These are phyloP conservation scores for Apteryx mantelli DNA, from an alignment of 2,113 vertebrate species.

Conservation along the genomic window DNA sequence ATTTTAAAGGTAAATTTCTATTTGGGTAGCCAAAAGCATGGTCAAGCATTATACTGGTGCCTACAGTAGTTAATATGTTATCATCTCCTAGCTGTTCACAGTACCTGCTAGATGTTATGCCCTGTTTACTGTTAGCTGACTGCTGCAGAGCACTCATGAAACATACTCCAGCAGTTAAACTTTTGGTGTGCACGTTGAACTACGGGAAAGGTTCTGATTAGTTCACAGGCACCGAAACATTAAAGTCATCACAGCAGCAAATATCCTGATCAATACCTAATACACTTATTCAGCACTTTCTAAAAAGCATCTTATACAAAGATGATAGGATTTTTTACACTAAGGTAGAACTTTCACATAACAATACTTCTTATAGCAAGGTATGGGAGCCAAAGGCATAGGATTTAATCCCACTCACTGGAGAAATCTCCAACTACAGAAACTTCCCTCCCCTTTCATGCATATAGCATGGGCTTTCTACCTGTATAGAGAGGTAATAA, in stretches of 20 bases:
- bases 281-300: not conserved
- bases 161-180: not conserved
- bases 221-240: not conserved
- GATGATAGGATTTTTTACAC: not conserved
- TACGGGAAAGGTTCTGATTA: not conserved
- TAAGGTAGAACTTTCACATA: not conserved
- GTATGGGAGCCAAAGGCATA: rapidly evolving
- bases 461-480: not conserved
- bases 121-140: not conserved
- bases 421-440: not conserved
- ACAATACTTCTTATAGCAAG: not conserved
- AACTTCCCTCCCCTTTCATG: not conserved
- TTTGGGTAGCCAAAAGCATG: not conserved
- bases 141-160: not conserved
- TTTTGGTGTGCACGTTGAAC: rapidly evolving
- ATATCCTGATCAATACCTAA: not conserved
- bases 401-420: rapidly evolving
- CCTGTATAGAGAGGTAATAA: not conserved
- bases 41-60: not conserved
- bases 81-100: not conserved
- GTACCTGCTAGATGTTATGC: not conserved
- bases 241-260: not conserved
- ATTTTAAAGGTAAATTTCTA: not conserved
- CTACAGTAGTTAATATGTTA: not conserved
- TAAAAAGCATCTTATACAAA: not conserved